These are phyloP conservation scores for Silurus meridionalis DNA, from an alignment of 2,113 vertebrate species.

Conservation along the genomic window DNA sequence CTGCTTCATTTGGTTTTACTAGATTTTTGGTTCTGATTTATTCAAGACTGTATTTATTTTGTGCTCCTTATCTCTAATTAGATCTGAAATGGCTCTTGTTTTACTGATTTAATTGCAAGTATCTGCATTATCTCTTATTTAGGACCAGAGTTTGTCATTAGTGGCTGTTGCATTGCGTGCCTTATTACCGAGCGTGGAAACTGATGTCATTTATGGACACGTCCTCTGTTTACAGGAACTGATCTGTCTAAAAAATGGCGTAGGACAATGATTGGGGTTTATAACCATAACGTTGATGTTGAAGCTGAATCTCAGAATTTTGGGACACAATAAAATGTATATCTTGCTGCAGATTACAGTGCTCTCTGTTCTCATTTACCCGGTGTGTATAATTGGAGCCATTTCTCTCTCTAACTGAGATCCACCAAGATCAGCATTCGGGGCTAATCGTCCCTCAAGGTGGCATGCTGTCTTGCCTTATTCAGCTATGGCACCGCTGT, in stretches of 20 bases:
- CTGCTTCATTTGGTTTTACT: background rate
- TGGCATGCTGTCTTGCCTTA: slow-evolving; percentile 49
- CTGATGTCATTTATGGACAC: slow-evolving; percentile 4
- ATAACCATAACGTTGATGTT: background rate
- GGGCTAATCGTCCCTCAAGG: slow-evolving; percentile 54
- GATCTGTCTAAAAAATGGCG: background rate
- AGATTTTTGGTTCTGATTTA: background rate
- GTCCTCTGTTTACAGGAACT: slow-evolving; percentile 32
- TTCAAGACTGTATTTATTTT: background rate
- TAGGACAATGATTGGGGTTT: background rate
- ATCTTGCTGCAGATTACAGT: background rate
- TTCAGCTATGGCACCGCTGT: slow-evolving; percentile 30
- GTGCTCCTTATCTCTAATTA: slow-evolving; percentile 58
- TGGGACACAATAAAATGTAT: background rate
- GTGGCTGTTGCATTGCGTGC: slow-evolving; percentile 35
- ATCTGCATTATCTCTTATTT: slow-evolving; percentile 58
- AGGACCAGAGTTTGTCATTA: slow-evolving; percentile 55
- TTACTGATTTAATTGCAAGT: slow-evolving; percentile 59
- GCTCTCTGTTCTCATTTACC: slow-evolving; percentile 20
- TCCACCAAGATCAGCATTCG: slow-evolving; percentile 34
- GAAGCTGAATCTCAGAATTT: background rate
- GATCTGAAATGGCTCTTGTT: slow-evolving; percentile 58
- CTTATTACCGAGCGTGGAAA: slow-evolving; percentile 21
- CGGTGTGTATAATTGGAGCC: slow-evolving; percentile 47
- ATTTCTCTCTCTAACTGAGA: slow-evolving; percentile 45